These are phyloP conservation scores for Caenorhabditis plicata DNA, from an alignment of 2,888 invertebrate species.

Conservation along the genomic window DNA sequence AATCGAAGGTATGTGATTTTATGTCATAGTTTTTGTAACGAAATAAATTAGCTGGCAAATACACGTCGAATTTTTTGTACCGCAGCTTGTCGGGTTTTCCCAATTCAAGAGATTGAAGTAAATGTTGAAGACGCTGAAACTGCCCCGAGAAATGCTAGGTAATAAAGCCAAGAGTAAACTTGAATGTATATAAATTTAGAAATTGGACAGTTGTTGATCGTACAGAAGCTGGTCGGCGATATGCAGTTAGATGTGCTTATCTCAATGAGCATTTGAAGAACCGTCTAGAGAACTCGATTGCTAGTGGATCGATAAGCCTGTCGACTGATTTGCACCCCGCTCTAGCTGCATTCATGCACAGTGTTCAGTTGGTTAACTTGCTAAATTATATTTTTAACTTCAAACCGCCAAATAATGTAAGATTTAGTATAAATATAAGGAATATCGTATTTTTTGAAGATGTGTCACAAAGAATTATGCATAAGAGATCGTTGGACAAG, in stretches of 20 bases:
- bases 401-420: slow-evolving; percentile 22
- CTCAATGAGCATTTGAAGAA: slow-evolving; percentile 20
- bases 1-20: no score
- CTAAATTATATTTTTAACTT: slow-evolving; percentile 35
- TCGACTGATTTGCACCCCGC: slow-evolving; percentile 28
- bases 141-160: background rate
- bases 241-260: slow-evolving; percentile 11
- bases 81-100: slow-evolving; percentile 16
- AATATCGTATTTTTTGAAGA: no score
- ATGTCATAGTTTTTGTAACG: no score
- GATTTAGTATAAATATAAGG: background rate
- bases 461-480: slow-evolving; percentile 20
- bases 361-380: slow-evolving; percentile 33
- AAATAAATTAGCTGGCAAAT: slow-evolving; percentile 20
- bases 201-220: slow-evolving; percentile 26
- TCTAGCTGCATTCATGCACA: slow-evolving; percentile 35
- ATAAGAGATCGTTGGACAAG: slow-evolving; percentile 21
- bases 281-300: slow-evolving; percentile 6
- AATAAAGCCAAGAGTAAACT: background rate
- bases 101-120: slow-evolving; percentile 15
- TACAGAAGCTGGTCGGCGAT: slow-evolving; percentile 8
- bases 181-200: slow-evolving; percentile 5
- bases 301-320: slow-evolving; percentile 26
- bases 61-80: slow-evolving; percentile 6
- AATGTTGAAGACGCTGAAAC: slow-evolving; percentile 8